Base-by-base conservation (phyloP, 2,888 invertebrate genomes). In the Melieria crassipennis region DNA sequence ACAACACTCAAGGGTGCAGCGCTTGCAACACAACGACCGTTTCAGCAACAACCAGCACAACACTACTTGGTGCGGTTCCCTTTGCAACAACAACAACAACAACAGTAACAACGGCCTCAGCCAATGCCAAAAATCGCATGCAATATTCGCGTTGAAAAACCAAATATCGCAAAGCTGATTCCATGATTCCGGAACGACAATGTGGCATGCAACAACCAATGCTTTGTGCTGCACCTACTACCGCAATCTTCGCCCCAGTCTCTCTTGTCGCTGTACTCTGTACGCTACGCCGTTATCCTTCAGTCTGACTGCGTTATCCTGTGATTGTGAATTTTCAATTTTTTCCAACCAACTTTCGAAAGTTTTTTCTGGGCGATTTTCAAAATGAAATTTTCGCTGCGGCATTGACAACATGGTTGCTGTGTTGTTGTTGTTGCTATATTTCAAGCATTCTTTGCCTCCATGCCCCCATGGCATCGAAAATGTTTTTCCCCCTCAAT, bases 281-380 rank as follows among this genome's bases (percentile, higher is more conserved):
- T 30, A 30, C 30, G 30, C 30, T 30, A 30, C 30, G 30, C 30
- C 30, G 30, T 30, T 30, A 30, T 30, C 30, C 30, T 3, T 30
- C 30, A 30, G 30, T 30, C 30, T 30, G 30, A 30, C 30, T 30
- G 30, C 30, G 30, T 30, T 30, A 30, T 30, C 30, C 30, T 11
- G 50, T 52, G 5, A n/a, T 52, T 52, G 52, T 52, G 52, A 52
- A 52, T 52, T 52, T 52, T 52, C 52, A 52, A 52, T 52, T 52
- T 52, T 13, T 30, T 30, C 30, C 30, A 30, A 30, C 30, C 30
- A 30, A 30, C 30, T 30, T 30, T 30, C 2, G 30, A 30, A 30
- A 30, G 30, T 30, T 30, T 30, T 30, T 30, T 30, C 30, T 30
- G 30, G 30, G 1, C 30, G 30, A 30, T 30, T 30, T 30, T 30